Evolutionary conservation across 2,113 vertebrate species (phyloP), one percentile per base, ranked within the genome.

Genomic region (Takifugu bimaculatus): DNA sequence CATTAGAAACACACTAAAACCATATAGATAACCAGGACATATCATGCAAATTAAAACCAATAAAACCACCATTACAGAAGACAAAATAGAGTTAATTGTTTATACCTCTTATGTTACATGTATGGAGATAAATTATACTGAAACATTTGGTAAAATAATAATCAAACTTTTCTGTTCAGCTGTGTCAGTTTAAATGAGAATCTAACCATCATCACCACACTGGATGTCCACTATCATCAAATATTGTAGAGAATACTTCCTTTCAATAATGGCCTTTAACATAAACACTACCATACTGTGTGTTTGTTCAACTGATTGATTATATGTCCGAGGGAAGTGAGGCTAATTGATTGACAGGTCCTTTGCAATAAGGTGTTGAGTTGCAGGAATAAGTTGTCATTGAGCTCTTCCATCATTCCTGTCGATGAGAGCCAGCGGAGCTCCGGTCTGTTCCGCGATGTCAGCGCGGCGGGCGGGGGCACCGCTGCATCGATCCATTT

Each of bases 401-500:
- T 26, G 77, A 73, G 68, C 69, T 69, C 27, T 51, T 74, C 35
- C 64, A 35, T 78, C 70, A 70, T 65, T 32, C 11, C 26, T 50
- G 66, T 58, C 51, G 57, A 47, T 15, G 62, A 51, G 43, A 68
- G 66, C 39, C 54, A 4, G 6, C 55, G 35, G 52, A 60, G 26
- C 48, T 49, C 51, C 39, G 42, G 56, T 54, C 50, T 57, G 55
- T 50, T 53, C 68, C 51, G 43, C 55, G 54, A n/a, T 91, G 89
- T 89, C 85, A 77, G 80, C 83, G 85, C 86, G 86, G 86, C 77
- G 12, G 60, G 83, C 80, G 60, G 89, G 90, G 90, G 79, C 63
- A 68, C 59, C 29, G 72, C 77, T 78, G 86, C 91, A 84, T 88
- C 88, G 66, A 86, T 93, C 91, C 92, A 89, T 93, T 97, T 97